Evolutionary conservation across 2,113 vertebrate species (phyloP).

Genomic region (Ophthalmolycus amberensis): DNA sequence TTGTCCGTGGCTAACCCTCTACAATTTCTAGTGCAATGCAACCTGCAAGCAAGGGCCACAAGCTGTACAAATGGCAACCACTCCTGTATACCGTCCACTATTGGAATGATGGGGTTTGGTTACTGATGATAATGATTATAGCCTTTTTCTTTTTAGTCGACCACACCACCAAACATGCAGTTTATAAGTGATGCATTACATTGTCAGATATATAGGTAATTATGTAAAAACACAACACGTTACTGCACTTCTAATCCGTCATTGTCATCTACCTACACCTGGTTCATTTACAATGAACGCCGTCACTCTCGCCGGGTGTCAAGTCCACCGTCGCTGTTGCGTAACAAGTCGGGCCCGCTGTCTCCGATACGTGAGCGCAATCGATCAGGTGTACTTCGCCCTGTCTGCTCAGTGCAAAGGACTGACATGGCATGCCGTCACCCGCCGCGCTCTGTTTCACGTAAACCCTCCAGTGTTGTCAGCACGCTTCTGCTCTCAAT

Average conservation of each 20-base stretch:
- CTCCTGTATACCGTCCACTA: neutral
- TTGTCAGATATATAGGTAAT: neutral
- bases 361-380: constrained; percentile 1
- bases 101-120: neutral
- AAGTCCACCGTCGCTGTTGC: neutral
- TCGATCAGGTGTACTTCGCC: constrained; percentile 28
- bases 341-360: constrained; percentile 28
- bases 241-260: constrained; percentile 3
- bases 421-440: constrained; percentile 1
- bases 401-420: constrained; percentile 30
- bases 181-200: neutral
- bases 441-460: constrained; percentile 20
- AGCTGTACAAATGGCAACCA: too few relatives aligned
- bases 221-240: neutral
- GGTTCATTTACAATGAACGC: constrained; percentile 1
- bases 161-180: neutral
- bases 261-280: neutral
- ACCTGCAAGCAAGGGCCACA: neutral
- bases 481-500: neutral
- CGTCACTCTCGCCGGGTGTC: constrained; percentile 22
- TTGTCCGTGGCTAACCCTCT: neutral
- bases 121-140: neutral
- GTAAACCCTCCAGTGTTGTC: neutral
- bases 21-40: neutral
- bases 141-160: neutral